Evolutionary conservation across 35 echinoderm and acorn worm genomes (phyloP).

Genomic region (Apostichopus californicus): DNA sequence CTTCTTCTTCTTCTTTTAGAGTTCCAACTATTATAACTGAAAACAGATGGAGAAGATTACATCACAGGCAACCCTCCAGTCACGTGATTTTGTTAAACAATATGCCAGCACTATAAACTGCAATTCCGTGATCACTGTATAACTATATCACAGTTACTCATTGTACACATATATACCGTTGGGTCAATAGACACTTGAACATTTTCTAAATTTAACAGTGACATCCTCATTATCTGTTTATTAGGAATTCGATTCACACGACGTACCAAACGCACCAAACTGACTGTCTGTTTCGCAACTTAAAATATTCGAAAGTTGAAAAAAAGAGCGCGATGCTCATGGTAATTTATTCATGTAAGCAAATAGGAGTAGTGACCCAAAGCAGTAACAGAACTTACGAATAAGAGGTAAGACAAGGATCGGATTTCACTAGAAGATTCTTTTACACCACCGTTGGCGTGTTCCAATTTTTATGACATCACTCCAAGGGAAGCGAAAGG

Average conservation of each 20-base stretch:
- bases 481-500: not conserved
- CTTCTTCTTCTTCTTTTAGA: too few species aligned
- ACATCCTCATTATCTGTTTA: not conserved
- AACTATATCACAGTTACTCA: too few species aligned
- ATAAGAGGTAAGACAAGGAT: not conserved
- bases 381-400: not conserved
- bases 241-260: not conserved
- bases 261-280: not conserved
- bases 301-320: not conserved
- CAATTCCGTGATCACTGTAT: too few species aligned
- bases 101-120: too few species aligned
- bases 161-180: too few species aligned
- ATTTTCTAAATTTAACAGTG: not conserved
- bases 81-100: too few species aligned
- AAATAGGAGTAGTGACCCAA: not conserved
- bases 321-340: not conserved
- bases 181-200: too few species aligned
- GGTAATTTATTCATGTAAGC: slow-evolving; percentile 4
- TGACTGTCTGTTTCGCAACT: not conserved
- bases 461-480: not conserved
- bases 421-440: not conserved
- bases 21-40: too few species aligned
- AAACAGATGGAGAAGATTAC: too few species aligned
- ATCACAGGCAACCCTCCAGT: too few species aligned
- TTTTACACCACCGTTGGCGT: not conserved